A percentile compares a stretch with the other conserved stretches of the same genome.
phyloP scores from a whole-genome alignment of 2,888 invertebrate species.

The Lycia hirtaria region DNA sequence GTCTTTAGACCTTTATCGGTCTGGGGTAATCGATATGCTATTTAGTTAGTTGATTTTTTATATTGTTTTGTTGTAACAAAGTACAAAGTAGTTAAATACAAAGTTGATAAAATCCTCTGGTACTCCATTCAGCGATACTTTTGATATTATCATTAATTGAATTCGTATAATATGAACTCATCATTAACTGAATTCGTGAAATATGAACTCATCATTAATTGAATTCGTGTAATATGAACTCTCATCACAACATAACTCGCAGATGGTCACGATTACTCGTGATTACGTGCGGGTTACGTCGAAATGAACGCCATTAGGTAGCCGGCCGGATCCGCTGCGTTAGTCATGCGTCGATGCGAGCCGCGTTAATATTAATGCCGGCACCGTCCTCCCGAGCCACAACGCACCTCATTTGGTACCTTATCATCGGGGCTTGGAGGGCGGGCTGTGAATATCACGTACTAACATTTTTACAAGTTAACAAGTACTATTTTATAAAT shows the following conservation, averaged over 20 bases:
- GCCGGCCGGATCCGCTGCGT: constrained; percentile 19
- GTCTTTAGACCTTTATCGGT: too few relatives aligned
- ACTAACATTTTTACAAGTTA: neutral
- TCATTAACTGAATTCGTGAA: neutral
- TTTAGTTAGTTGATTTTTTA: too few relatives aligned
- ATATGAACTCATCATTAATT: neutral
- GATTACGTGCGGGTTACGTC: constrained; percentile 12
- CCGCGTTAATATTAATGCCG: constrained; percentile 33
- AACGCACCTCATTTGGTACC: constrained; percentile 14
- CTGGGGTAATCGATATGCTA: too few relatives aligned
- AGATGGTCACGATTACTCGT: constrained; percentile 5
- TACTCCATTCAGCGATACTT: too few relatives aligned
- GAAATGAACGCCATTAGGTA: constrained; percentile 22
- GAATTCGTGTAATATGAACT: neutral
- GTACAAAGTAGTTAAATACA: neutral
- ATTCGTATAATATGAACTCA: too few relatives aligned
- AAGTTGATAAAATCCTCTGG: too few relatives aligned
- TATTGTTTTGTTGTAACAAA: too few relatives aligned
- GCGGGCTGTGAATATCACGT: neutral
- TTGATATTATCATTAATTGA: too few relatives aligned
- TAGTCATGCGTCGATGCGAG: constrained; percentile 24
- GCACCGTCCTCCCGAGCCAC: neutral
- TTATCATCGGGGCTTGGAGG: constrained; percentile 3
- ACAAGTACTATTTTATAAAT: too few relatives aligned
- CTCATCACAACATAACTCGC: constrained; percentile 2